phyloP scores from a whole-genome alignment of 2,888 invertebrate genomes.

The Parnassius smintheus region DNA sequence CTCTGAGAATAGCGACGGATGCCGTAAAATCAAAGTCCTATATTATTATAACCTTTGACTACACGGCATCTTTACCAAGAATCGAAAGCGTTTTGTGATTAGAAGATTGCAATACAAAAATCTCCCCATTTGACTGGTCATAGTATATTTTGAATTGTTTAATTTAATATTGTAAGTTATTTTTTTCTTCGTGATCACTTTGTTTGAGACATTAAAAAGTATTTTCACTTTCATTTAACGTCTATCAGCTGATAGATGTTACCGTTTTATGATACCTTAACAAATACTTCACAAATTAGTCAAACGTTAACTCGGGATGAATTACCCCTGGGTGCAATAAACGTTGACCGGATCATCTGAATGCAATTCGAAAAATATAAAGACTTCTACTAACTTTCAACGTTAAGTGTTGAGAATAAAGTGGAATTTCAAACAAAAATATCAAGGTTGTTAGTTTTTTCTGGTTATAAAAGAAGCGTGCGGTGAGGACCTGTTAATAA shows the following conservation, averaged over 20 bases:
- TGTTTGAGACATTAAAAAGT: no score
- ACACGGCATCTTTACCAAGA: no score
- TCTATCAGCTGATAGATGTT: slow-evolving; percentile 63
- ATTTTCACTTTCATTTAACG: slow-evolving; percentile 27
- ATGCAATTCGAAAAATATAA: slow-evolving; percentile 53
- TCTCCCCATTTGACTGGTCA: no score
- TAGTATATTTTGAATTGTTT: no score
- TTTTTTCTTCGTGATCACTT: no score
- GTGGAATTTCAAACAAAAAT: slow-evolving; percentile 30
- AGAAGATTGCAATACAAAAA: no score
- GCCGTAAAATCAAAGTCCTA: no score
- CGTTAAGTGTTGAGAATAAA: slow-evolving; percentile 34
- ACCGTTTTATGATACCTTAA: slow-evolving; percentile 61
- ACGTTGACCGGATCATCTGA: slow-evolving; percentile 64
- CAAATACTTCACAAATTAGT: slow-evolving; percentile 78
- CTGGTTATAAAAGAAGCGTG: slow-evolving; percentile 30
- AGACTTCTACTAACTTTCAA: slow-evolving; percentile 27
- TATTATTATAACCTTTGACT: no score
- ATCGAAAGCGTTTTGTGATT: no score
- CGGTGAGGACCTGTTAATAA: slow-evolving; percentile 76
- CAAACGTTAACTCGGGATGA: slow-evolving; percentile 73
- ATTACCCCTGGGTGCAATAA: slow-evolving; percentile 76
- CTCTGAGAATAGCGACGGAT: no score
- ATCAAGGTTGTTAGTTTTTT: slow-evolving; percentile 34
- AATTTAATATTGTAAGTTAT: no score